Conservation (phyloP, 2,797 vertebrate species). For the Crocidura indochinensis region DNA sequence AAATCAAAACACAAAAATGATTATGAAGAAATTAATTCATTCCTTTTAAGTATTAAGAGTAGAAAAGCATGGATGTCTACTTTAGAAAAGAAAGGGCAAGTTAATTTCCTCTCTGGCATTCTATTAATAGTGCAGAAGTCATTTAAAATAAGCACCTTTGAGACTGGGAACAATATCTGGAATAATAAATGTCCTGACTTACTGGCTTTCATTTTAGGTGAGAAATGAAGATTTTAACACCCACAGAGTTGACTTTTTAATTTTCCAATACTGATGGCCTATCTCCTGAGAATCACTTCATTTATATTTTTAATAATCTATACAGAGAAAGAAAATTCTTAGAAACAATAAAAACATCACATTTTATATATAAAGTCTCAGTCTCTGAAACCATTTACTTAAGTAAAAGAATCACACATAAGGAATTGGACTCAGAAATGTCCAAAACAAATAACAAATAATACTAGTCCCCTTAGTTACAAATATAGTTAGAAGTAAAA, state of each 20-base stretch:
- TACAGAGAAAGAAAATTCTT: constrained; percentile 55
- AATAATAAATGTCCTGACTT: constrained; percentile 86
- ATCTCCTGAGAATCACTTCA: constrained; percentile 78
- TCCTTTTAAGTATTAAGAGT: constrained; percentile 79
- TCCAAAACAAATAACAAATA: constrained; percentile 21
- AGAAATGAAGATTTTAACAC: constrained; percentile 86
- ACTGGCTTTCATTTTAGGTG: constrained; percentile 88
- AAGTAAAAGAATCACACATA: constrained; percentile 34
- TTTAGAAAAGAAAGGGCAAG: constrained; percentile 83
- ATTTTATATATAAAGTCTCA: constrained; percentile 54
- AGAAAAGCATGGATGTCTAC: constrained; percentile 82
- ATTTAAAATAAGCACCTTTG: constrained; percentile 88
- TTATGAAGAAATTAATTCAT: constrained; percentile 77
- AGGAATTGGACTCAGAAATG: constrained; percentile 46
- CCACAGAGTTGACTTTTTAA: constrained; percentile 81
- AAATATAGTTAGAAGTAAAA: constrained; percentile 59
- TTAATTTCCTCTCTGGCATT: constrained; percentile 88
- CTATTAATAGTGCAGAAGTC: constrained; percentile 88
- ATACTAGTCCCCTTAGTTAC: neutral
- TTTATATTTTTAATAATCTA: constrained; percentile 79
- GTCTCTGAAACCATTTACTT: constrained; percentile 24
- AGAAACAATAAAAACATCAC: constrained; percentile 72
- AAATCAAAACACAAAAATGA: constrained; percentile 69
- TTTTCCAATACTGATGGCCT: constrained; percentile 85
- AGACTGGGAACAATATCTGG: constrained; percentile 85